These are phyloP conservation scores for Strix uralensis DNA, from an alignment of 2,113 vertebrate species.

Conservation along the genomic window DNA sequence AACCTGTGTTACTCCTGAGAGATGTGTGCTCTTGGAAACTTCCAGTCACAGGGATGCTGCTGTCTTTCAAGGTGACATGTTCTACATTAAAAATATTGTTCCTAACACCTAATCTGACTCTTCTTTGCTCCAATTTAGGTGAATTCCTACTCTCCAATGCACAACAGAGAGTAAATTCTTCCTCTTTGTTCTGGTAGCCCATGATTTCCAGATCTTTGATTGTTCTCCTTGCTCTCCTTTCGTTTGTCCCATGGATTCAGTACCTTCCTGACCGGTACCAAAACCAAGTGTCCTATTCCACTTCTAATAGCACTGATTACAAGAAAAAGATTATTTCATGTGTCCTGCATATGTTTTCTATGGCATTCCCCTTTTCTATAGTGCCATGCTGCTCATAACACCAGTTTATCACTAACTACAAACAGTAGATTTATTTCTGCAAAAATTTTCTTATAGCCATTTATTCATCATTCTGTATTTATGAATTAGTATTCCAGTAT, in stretches of 20 bases:
- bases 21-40: not conserved
- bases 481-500: not conserved
- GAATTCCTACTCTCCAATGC: not conserved
- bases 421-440: not conserved
- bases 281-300: not conserved
- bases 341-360: not conserved
- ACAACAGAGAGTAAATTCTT: not conserved
- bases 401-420: not conserved
- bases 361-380: not conserved
- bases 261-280: not conserved
- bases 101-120: not conserved
- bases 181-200: not conserved
- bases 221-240: fast-evolving
- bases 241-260: not conserved
- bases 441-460: not conserved
- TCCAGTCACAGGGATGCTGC: not conserved
- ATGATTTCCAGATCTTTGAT: not conserved
- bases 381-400: not conserved
- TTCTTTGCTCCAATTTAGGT: not conserved
- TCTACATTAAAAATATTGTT: not conserved
- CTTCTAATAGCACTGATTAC: not conserved
- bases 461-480: not conserved
- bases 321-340: not conserved
- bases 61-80: not conserved
- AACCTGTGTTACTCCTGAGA: not conserved